Evolutionary conservation across 2,113 vertebrate genomes (phyloP), one percentile per base, ranked within the genome.

Genomic region (Larimichthys crocea): DNA sequence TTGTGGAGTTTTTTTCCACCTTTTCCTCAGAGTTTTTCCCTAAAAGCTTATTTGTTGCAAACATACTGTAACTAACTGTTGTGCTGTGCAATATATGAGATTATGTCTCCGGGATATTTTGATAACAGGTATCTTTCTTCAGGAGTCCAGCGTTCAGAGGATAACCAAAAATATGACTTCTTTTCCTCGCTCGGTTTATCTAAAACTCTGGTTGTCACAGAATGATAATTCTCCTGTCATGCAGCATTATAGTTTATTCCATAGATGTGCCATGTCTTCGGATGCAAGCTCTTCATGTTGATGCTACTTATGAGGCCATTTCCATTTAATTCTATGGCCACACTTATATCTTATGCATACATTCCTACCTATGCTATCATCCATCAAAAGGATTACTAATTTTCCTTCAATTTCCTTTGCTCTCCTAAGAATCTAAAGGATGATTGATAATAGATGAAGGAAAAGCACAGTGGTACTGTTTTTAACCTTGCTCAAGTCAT

Each of bases 401-500:
- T 94, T 94, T 92, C 92, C 88, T 92, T 93, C 93, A 92, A 94
- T 95, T 93, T 95, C 93, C 92, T 86, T 85, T 40, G 74, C 89
- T 92, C 94, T 93, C 91, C 88, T 68, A 90, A 94, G 93, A 94
- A 94, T 91, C 92, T 90, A 93, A 93, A 93, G 92, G 90, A 92
- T 94, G 94, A 95, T 96, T 94, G 95, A 95, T 95, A 93, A 92
- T 74, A 80, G 90, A 89, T 86, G 86, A 91, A 93, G 93, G 88
- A 88, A 94, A 95, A 93, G 91, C 93, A 90, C 92, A 87, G 92
- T 83, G 91, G 89, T 92, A 94, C 94, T 94, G 94, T 96, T 95
- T 95, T 95, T 95, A 95, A 95, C 94, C 95, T 95, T 94, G 93
- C 91, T 94, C 86, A 92, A 94, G 93, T 94, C 95, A 94, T 95